Base-by-base conservation (phyloP, 2,888 invertebrate species). In the Caenorhabditis wallacei region DNA sequence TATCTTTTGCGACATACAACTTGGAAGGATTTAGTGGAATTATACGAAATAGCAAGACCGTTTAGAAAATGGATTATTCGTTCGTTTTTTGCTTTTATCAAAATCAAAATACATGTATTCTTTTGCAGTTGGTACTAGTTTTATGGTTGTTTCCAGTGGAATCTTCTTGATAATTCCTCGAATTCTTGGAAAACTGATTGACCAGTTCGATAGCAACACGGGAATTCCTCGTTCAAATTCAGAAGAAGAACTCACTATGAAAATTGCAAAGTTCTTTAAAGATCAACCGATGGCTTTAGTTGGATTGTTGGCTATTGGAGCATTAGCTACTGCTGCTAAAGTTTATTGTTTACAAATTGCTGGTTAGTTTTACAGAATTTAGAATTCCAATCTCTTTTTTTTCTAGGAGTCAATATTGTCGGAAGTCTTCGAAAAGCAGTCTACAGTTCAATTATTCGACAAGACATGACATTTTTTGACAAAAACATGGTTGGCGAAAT, bases 151-250 rank as follows among this genome's bases (percentile, higher is more conserved):
- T 59, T 97, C 97, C 0, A 97, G 97, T 87, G 94, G 95, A 80
- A 96, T 98, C 1, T 96, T 97, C 8, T 96, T 98, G 95, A 95
- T 95, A 16, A 95, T 98, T 24, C 98, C 98, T 1, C 97, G 96
- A 93, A 95, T 96, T 82, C 94, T 98, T 83, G 98, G 98, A 5
- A 95, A 95, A 93, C 95, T 98, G 18, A 94, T 98, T 82, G 98
- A 98, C 68, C 83, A 88, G 71, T 78, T 84, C 48, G 84, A 83
- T 8, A 83, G 79, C 24, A 35, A 82, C n/a, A 57, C 26, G 0
- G 35, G 40, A 1, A 8, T 11, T 11, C 18, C 18, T n/a, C n/a
- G n/a, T n/a, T 48, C 37, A 1, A 18, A n/a, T 26, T 22, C 46
- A 22, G 70, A 78, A 30, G 72, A 78, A 11, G 76, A 72, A 40